Base-by-base conservation (phyloP, 1,140 invertebrate species). In the Drosophila guanche region DNA sequence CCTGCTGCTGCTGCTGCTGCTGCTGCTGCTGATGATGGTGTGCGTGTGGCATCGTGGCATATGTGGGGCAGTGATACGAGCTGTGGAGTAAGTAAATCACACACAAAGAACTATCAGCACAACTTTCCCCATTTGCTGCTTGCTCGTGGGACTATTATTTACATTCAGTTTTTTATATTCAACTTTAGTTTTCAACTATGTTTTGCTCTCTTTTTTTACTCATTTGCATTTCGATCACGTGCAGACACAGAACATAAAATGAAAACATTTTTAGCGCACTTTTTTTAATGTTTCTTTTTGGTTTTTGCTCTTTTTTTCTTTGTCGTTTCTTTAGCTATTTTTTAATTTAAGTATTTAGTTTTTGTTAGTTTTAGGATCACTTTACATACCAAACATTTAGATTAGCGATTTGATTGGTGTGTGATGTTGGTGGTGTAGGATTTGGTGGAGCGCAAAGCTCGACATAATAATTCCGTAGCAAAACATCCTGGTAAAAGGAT, bases 401-500 rank as follows among this genome's bases (percentile, higher is more conserved):
- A 89, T 88, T 88, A 83, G 83, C 83, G 83, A 88, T 89, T 89
- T 89, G 83, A 89, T 88, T 88, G 83, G 84, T 89, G 84, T 89
- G 83, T 86, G 81, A 81, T 85, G 81, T 88, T 86, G 81, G 78
- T 88, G 81, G 81, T 88, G 81, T 86, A 88, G 81, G 79, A 89
- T 88, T 86, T 85, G 81, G 68, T 88, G 84, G 83, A 88, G 83
- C 78, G 79, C 84, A 53, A 76, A 88, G 83, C 83, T 88, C 83
- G 70, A 88, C 84, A 88, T 83, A 88, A 88, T 88, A 88, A 86
- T 90, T 90, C 86, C 86, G 80, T 88, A 86, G 86, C 83, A 88
- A 90, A 76, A 83, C 79, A 86, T 86, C 86, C 86, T 90, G 86
- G 86, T 86, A 88, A 81, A 90, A 90, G 83, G 88, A 90, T 90